Conservation (phyloP, 2,113 vertebrate genomes). For the Probosciger aterrimus region DNA sequence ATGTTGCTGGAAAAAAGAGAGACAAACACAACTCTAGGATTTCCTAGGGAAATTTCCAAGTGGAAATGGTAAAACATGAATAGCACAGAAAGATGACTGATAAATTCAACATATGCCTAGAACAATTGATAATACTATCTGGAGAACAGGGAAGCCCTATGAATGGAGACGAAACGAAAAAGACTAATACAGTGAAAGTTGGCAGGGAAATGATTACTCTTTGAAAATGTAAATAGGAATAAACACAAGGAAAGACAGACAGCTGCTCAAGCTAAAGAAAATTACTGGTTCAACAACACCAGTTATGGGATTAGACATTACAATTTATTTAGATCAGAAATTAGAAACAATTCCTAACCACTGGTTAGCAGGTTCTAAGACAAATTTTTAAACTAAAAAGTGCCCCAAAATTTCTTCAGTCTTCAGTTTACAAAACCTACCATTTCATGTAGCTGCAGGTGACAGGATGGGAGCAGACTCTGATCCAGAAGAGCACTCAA, state of each 20-base stretch:
- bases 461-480: background rate
- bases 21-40: background rate
- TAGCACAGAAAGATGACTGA: background rate
- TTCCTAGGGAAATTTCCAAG: background rate
- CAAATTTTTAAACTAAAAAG: background rate
- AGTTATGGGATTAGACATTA: background rate
- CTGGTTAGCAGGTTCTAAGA: background rate
- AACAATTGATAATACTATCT: background rate
- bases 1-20: background rate
- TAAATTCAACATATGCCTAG: background rate
- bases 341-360: background rate
- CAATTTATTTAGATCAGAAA: constrained; percentile 3
- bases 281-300: background rate
- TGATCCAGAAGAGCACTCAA: background rate
- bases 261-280: background rate
- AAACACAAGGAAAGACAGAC: background rate
- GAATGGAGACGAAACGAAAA: background rate
- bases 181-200: background rate
- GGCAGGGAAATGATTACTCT: background rate
- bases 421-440: background rate
- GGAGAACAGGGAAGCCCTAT: background rate
- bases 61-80: background rate
- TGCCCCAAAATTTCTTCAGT: background rate
- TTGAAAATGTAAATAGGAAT: background rate
- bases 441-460: background rate